phyloP scores from a whole-genome alignment of 1,140 invertebrate species.

The Cydia pomonella region DNA sequence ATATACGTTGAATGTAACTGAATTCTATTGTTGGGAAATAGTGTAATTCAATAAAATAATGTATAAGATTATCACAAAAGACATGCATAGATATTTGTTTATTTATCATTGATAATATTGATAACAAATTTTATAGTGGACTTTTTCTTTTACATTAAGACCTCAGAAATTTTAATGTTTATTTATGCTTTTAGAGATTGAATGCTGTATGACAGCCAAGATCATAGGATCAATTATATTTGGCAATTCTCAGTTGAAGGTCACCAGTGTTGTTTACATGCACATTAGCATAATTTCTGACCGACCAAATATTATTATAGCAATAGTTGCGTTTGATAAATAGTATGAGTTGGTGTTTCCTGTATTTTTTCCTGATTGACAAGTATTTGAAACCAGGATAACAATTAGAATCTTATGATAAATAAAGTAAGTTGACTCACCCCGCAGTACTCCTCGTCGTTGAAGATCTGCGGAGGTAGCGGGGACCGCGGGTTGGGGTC shows the following conservation, averaged over 20 bases:
- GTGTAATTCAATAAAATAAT: background rate
- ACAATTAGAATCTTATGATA: background rate
- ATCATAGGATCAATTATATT: background rate
- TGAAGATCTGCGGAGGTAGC: constrained; percentile 96
- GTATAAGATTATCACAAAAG: background rate
- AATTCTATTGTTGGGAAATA: no score
- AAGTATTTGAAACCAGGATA: background rate
- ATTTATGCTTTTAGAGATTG: constrained; percentile 3
- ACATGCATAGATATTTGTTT: background rate
- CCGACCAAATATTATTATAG: background rate
- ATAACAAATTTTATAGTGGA: background rate
- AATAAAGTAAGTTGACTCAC: constrained; percentile 80
- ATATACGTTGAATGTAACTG: background rate
- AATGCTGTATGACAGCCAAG: constrained; percentile 22
- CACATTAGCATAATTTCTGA: background rate
- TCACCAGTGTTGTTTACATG: constrained; percentile 19
- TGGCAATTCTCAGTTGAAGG: constrained; percentile 16
- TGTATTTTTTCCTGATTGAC: background rate
- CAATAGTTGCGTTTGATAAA: background rate
- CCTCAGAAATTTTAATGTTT: background rate
- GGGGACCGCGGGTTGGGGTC: constrained; percentile 85
- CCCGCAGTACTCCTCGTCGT: constrained; percentile 95
- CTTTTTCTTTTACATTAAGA: background rate
- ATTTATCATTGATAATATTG: background rate
- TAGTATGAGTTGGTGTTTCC: background rate